phyloP scores from a whole-genome alignment of 2,113 vertebrate genomes.

The Hemiprocne comata region DNA sequence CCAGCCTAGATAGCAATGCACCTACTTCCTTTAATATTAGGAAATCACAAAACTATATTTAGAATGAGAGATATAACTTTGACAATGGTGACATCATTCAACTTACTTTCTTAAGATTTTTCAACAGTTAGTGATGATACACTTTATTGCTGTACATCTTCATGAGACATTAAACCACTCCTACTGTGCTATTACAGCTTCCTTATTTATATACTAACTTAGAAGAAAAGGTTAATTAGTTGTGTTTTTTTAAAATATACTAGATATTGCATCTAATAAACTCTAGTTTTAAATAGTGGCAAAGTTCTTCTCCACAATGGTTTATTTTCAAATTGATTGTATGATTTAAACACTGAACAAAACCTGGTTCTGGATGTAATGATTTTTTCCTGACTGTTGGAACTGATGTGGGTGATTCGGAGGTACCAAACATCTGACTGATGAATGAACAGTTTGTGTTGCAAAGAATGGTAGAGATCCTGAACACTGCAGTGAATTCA shows the following conservation, averaged over 20 bases:
- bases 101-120: slow-evolving; percentile 7
- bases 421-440: not conserved
- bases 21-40: not conserved
- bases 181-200: slow-evolving; percentile 1
- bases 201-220: not conserved
- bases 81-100: not conserved
- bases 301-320: not conserved
- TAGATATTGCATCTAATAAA: not conserved
- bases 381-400: not conserved
- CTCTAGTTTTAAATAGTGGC: not conserved
- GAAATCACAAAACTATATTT: not conserved
- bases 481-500: not conserved
- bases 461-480: not conserved
- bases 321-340: not conserved
- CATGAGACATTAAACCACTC: not conserved
- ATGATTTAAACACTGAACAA: not conserved
- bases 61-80: not conserved
- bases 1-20: not conserved
- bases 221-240: not conserved
- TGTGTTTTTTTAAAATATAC: not conserved
- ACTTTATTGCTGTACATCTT: not conserved
- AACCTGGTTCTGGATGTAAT: not conserved
- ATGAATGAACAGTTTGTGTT: not conserved
- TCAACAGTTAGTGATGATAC: not conserved
- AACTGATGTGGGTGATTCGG: not conserved